Conservation (phyloP, 2,797 vertebrate genomes). For the Silurus aristotelis region DNA sequence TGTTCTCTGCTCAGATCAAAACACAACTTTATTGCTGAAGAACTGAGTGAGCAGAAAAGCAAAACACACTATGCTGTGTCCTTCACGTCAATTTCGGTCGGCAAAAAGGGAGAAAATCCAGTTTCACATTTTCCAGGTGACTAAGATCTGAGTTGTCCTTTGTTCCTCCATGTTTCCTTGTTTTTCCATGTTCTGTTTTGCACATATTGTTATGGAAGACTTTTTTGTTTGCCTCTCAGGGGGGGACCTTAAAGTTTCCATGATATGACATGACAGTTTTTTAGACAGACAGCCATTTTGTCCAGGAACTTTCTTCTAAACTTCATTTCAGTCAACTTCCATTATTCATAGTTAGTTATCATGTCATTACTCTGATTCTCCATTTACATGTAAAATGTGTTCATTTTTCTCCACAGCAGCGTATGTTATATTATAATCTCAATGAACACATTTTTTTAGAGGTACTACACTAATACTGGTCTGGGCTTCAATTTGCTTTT, state of each 20-base stretch:
- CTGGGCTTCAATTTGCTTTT: not conserved
- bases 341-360: not conserved
- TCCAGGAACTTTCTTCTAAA: too few relatives aligned
- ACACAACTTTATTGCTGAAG: not conserved
- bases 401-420: not conserved
- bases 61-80: not conserved
- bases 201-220: not conserved
- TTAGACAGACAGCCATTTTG: too few relatives aligned
- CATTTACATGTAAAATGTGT: not conserved
- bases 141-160: not conserved
- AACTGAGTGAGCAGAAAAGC: not conserved
- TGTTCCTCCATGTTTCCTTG: not conserved
- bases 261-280: not conserved
- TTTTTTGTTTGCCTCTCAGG: too few relatives aligned
- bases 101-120: conserved; percentile 4
- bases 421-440: not conserved
- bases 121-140: not conserved
- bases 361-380: not conserved
- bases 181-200: not conserved
- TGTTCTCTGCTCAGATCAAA: not conserved
- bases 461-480: not conserved
- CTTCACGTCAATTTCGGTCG: not conserved
- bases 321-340: not conserved
- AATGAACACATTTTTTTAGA: not conserved
- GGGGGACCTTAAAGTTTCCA: not conserved